phyloP scores from a whole-genome alignment of 2,113 vertebrate genomes.

The Ciconia stormi region DNA sequence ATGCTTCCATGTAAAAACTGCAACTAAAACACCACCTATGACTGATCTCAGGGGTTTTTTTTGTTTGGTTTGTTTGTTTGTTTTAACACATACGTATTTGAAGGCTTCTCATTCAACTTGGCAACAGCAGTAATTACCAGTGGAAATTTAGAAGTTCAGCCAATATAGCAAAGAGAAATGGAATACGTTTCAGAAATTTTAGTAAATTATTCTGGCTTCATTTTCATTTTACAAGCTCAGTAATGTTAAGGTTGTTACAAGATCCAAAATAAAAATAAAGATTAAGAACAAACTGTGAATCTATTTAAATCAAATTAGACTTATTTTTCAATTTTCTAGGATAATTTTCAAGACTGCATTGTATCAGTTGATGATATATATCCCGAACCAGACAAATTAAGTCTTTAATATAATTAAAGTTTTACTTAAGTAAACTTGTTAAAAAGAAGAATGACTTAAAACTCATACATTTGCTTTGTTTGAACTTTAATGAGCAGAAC shows the following conservation, averaged over 20 bases:
- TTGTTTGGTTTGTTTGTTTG: too few species aligned
- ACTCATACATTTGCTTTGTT: background rate
- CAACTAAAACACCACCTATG: background rate
- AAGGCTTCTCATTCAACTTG: background rate
- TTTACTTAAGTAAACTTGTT: background rate
- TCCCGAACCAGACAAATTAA: background rate
- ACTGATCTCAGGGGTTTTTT: background rate
- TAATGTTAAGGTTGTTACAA: background rate
- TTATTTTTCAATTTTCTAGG: background rate
- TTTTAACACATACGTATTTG: background rate
- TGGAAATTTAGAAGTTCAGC: background rate
- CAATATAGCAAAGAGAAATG: background rate
- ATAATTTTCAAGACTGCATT: background rate
- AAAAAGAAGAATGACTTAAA: background rate
- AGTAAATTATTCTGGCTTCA: background rate
- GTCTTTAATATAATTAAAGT: background rate
- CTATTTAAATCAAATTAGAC: background rate
- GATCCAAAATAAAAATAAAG: background rate
- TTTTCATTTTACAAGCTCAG: background rate
- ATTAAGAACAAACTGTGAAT: background rate
- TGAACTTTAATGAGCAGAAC: conserved; percentile 50
- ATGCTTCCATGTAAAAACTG: background rate
- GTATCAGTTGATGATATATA: background rate
- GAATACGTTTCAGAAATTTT: background rate
- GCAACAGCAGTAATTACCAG: background rate